phyloP scores from a whole-genome alignment of 2,888 invertebrate genomes.

The Orthosia gothica region DNA sequence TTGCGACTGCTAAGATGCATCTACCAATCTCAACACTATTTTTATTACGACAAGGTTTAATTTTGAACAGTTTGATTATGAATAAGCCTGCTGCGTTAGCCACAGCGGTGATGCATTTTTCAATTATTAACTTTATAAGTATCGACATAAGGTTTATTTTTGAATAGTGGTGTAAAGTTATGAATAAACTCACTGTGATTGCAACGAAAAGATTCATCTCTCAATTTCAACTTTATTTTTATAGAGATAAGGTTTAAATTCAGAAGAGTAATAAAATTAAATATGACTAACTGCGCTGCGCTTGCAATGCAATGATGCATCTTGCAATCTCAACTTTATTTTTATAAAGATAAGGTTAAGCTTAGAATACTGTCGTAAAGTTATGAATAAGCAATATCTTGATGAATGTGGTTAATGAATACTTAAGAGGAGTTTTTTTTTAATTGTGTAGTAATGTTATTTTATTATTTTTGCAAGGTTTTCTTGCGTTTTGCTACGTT shows the following conservation, averaged over 20 bases:
- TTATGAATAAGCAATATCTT: slow-evolving; percentile 57
- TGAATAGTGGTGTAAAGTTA: background rate
- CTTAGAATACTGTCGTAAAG: background rate
- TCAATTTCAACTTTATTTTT: slow-evolving; percentile 37
- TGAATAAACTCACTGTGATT: slow-evolving; percentile 44
- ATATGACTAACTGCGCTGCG: slow-evolving; percentile 24
- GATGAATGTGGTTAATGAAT: slow-evolving; percentile 56
- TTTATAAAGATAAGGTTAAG: background rate
- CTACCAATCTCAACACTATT: slow-evolving; percentile 33
- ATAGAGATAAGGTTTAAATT: slow-evolving; percentile 3
- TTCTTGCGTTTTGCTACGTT: too few species aligned
- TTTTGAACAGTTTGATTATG: background rate
- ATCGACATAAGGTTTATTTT: slow-evolving; percentile 7
- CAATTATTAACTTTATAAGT: slow-evolving; percentile 27
- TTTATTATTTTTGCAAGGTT: background rate
- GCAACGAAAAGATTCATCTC: slow-evolving; percentile 29
- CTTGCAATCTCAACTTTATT: slow-evolving; percentile 33
- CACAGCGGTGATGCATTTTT: slow-evolving; percentile 13
- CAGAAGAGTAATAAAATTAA: background rate
- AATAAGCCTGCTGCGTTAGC: slow-evolving; percentile 51
- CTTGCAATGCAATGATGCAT: slow-evolving; percentile 28
- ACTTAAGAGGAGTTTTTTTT: slow-evolving; percentile 44
- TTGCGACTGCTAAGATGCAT: slow-evolving; percentile 31
- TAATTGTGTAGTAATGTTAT: slow-evolving; percentile 1
- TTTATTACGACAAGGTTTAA: background rate